Conservation (phyloP, 2,797 vertebrate species). For the Mastacembelus armatus region DNA sequence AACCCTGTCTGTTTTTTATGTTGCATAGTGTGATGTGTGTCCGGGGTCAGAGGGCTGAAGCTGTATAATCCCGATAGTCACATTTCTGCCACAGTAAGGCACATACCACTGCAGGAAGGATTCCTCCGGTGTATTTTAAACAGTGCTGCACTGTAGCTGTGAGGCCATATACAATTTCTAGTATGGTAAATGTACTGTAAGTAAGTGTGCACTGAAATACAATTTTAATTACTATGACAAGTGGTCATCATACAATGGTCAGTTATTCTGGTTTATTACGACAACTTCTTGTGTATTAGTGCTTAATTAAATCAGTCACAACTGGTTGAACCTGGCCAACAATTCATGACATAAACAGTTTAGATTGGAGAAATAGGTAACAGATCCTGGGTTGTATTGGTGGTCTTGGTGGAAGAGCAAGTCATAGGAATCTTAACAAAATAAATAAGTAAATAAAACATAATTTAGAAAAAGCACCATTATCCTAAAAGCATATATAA, state of each 20-base stretch:
- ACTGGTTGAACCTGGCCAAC: not conserved
- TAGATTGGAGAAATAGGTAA: no score
- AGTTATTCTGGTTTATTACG: not conserved
- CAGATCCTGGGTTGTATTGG: no score
- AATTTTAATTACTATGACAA: not conserved
- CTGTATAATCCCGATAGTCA: constrained; percentile 47
- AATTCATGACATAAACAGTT: no score
- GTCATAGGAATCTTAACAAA: no score
- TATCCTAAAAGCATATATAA: no score
- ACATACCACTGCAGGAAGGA: constrained; percentile 13
- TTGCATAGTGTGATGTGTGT: constrained; percentile 37
- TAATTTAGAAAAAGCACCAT: no score
- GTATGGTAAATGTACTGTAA: no score
- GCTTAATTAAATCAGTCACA: not conserved
- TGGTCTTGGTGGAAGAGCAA: no score
- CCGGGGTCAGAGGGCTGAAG: constrained; percentile 30
- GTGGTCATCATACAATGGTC: not conserved
- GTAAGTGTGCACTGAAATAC: not conserved
- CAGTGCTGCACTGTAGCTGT: not conserved
- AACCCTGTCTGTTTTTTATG: constrained; percentile 50
- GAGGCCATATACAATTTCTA: not conserved
- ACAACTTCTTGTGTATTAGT: not conserved
- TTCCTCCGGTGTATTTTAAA: constrained; percentile 17
- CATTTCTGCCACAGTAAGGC: constrained; percentile 39
- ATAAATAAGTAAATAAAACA: no score